Conservation (phyloP, 2,888 invertebrate species). For the Epistrophella euchroma region DNA sequence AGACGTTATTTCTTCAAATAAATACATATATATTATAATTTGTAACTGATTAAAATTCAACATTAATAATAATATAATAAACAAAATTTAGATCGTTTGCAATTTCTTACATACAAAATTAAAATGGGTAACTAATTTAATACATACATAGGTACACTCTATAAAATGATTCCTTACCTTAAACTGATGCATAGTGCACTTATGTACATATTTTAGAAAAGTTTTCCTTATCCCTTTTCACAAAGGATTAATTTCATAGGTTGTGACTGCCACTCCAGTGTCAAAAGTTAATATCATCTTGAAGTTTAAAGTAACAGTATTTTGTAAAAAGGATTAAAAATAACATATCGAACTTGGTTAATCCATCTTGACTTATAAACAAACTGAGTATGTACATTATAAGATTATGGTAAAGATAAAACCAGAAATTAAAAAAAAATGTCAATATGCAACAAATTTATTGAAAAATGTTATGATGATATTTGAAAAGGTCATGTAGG, state of each 20-base stretch:
- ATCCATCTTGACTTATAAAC: background rate
- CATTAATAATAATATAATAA: too few species aligned
- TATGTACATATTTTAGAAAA: background rate
- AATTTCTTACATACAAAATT: background rate
- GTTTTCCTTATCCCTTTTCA: background rate
- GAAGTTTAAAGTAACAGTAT: background rate
- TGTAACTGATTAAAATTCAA: too few species aligned
- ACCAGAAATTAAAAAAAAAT: too few species aligned
- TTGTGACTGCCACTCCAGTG: background rate
- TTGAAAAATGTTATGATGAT: too few species aligned
- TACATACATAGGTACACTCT: background rate
- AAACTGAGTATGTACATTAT: background rate
- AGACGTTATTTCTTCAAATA: too few species aligned
- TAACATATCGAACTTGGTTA: background rate
- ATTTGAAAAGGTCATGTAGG: too few species aligned
- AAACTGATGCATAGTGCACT: background rate
- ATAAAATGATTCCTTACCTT: background rate
- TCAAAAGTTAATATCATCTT: background rate
- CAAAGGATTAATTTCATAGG: background rate
- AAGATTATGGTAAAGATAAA: background rate
- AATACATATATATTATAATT: too few species aligned
- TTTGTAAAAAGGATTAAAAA: constrained; percentile 3
- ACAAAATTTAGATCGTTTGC: constrained; percentile 8
- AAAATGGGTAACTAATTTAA: background rate
- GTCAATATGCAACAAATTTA: too few species aligned